Evolutionary conservation across 1,140 invertebrate species (phyloP), one percentile per base, ranked within the genome.

Genomic region (Polypedilum pembai): DNA sequence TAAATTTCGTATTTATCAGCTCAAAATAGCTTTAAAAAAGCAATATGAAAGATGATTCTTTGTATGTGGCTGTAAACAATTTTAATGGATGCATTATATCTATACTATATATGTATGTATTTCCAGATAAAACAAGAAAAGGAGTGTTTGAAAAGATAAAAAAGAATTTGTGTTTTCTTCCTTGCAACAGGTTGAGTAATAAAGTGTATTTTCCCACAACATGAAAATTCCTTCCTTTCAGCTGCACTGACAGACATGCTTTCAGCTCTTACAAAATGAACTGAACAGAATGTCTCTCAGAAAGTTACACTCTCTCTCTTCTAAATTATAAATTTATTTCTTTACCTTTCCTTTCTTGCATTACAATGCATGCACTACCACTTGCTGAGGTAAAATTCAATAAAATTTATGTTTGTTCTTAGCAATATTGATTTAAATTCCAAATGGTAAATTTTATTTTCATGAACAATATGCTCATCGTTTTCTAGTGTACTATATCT

Each of bases 131-230:
- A 56, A n/a, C 12, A 4, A 56, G 24, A 33, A 33, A 33, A 12
- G 1, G 45, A 56, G 45, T 56, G n/a, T 10, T 12, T n/a, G 45
- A 56, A 56, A n/a, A 56, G 45, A 56, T 56, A 56, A 12, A 56
- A 56, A n/a, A 56, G 8, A 33, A n/a, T n/a, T n/a, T n/a, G n/a
- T n/a, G n/a, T n/a, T n/a, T n/a, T n/a, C 8, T 45, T 56, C 12
- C 10, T 56, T 56, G 45, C 45, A 56, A 56, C 45, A 56, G 45
- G 45, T 56, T 56, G 45, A 56, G 45, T 56, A 56, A 56, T 56
- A 56, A 56, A 56, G 45, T 56, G 45, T 56, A 56, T 56, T 56
- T 56, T 56, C 45, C 45, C 45, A 56, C 45, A 56, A 56, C 45
- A 56, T 56, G 45, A 56, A 56, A 15, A 56, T 56, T 56, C 45